A percentile compares a stretch with the other conserved stretches of the same genome.
These are phyloP conservation scores for Oreochromis niloticus DNA, from an alignment of 2,113 vertebrate genomes.

Conservation along the genomic window DNA sequence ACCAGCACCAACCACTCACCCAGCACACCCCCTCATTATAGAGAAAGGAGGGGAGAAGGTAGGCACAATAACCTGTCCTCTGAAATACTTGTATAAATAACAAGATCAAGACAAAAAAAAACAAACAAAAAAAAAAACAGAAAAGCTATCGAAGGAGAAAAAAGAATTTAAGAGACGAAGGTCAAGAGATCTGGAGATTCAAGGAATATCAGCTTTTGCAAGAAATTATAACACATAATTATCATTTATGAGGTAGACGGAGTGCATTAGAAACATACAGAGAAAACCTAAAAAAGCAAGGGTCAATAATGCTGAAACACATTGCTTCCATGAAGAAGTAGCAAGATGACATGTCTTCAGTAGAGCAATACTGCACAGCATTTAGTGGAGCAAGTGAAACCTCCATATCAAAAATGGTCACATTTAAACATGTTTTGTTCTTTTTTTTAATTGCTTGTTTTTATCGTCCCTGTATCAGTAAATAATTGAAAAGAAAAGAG, in stretches of 20 bases:
- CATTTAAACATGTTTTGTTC: background rate
- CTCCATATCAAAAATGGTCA: background rate
- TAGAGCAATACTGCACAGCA: background rate
- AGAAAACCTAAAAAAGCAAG: background rate
- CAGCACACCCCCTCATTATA: background rate
- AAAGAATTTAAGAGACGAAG: background rate
- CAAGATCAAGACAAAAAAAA: background rate
- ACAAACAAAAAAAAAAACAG: fast-evolving
- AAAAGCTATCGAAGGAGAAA: background rate
- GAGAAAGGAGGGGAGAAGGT: background rate
- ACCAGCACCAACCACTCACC: background rate
- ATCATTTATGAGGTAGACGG: background rate
- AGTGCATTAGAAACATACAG: background rate
- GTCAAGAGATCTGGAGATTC: background rate
- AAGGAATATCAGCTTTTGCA: background rate
- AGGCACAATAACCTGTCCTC: background rate
- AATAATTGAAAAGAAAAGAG: background rate
- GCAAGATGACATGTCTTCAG: background rate
- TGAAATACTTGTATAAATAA: background rate
- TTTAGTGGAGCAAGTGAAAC: background rate
- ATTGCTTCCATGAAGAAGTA: fast-evolving
- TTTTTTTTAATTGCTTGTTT: background rate
- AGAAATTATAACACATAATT: background rate
- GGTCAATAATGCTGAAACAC: background rate
- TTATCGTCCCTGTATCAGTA: background rate